Percentiles rank a stretch among this genome's conserved stretches.
These are phyloP conservation scores for Baccha elongata DNA, from an alignment of 2,888 invertebrate genomes.

Conservation along the genomic window DNA sequence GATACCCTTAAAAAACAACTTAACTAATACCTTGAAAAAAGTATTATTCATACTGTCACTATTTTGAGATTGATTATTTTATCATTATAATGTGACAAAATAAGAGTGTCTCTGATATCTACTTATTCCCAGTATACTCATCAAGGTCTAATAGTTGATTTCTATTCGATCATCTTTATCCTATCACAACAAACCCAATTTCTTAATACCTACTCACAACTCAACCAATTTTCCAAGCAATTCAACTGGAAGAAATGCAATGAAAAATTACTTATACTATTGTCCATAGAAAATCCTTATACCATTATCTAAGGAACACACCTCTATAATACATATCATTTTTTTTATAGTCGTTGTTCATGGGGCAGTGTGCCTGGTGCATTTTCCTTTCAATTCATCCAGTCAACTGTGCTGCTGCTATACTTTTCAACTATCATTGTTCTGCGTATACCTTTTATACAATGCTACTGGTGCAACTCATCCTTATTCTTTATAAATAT, in stretches of 20 bases:
- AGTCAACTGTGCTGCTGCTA: constrained; percentile 38
- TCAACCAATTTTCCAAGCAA: constrained; percentile 57
- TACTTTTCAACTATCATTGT: constrained; percentile 36
- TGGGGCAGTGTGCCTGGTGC: constrained; percentile 10
- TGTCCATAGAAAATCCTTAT: constrained; percentile 36
- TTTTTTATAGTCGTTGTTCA: constrained; percentile 16
- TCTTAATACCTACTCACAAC: constrained; percentile 10
- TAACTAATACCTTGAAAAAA: too few species aligned
- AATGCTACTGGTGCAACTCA: constrained; percentile 34
- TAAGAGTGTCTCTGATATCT: too few species aligned
- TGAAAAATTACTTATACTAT: constrained; percentile 43
- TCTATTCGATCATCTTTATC: neutral
- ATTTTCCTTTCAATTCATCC: constrained; percentile 33
- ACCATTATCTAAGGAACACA: constrained; percentile 39
- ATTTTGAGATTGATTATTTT: too few species aligned
- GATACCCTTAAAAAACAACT: too few species aligned
- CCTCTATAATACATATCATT: neutral
- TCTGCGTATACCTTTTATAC: constrained; percentile 30
- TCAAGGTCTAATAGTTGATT: too few species aligned
- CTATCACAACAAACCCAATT: neutral
- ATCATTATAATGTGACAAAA: too few species aligned
- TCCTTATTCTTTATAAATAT: constrained; percentile 55
- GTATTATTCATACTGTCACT: too few species aligned
- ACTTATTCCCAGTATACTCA: too few species aligned
- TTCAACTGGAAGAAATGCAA: constrained; percentile 45